Percentiles rank a stretch among this genome's conserved stretches.
These are phyloP conservation scores for Tragelaphus eurycerus DNA, from an alignment of 2,797 vertebrate genomes.

Conservation along the genomic window DNA sequence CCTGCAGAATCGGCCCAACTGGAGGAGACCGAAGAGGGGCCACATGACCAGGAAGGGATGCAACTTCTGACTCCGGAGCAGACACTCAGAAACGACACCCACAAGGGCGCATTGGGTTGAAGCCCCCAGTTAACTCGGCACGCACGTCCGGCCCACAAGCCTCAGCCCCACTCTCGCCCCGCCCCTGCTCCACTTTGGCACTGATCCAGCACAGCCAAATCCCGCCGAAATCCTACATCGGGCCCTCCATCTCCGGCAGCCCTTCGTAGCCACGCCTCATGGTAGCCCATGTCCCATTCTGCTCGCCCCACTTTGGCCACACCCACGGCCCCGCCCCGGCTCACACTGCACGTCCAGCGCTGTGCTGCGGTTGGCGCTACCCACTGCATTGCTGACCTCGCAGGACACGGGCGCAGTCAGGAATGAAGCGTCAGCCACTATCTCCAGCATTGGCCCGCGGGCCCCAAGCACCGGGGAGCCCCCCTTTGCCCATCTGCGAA, in stretches of 20 bases:
- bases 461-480: constrained; percentile 90
- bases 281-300: fast-evolving
- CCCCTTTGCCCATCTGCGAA: constrained; percentile 92
- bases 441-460: constrained; percentile 90
- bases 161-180: neutral
- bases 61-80: neutral
- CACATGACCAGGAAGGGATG: neutral
- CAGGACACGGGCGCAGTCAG: constrained; percentile 94
- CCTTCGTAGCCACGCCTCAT: fast-evolving
- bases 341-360: constrained; percentile 94
- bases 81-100: neutral
- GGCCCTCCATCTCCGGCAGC: neutral
- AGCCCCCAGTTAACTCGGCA: no score
- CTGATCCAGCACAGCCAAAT: neutral
- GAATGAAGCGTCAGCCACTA: constrained; percentile 91
- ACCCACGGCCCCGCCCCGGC: constrained; percentile 65
- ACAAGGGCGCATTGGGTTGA: neutral
- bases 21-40: neutral
- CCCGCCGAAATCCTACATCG: neutral
- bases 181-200: neutral
- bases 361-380: constrained; percentile 94
- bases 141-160: fast-evolving
- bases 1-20: constrained; percentile 91
- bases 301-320: neutral
- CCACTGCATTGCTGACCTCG: constrained; percentile 93